Evolutionary conservation across 2,888 invertebrate genomes (phyloP).

Genomic region (Marronus borbonicus): DNA sequence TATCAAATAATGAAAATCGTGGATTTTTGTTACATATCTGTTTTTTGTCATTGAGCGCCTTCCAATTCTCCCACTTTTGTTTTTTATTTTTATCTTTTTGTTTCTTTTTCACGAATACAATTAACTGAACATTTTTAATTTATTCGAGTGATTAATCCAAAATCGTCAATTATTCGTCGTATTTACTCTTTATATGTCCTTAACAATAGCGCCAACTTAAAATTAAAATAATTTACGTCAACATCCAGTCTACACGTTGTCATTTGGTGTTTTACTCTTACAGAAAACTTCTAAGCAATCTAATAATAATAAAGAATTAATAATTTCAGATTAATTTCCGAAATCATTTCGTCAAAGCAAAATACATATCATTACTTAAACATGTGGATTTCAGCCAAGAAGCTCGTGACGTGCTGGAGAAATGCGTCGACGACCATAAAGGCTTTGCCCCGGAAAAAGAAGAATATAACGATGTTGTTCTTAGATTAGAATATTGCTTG

Average conservation of each 20-base stretch:
- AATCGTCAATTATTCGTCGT: no score
- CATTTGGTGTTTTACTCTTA: background rate
- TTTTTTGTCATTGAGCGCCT: no score
- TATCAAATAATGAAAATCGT: background rate
- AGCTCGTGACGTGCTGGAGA: background rate
- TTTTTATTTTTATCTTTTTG: no score
- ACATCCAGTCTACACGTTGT: background rate
- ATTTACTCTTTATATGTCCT: no score
- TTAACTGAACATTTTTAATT: no score
- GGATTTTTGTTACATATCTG: no score
- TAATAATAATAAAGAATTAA: background rate
- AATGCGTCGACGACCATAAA: background rate
- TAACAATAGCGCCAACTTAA: no score
- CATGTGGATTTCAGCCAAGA: background rate
- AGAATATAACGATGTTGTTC: background rate
- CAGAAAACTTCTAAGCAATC: background rate
- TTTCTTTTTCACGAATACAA: no score
- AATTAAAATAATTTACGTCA: background rate
- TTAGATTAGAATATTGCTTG: slow-evolving; percentile 1
- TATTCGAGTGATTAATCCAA: no score
- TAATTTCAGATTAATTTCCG: background rate
- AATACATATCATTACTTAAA: background rate
- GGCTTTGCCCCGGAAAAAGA: background rate
- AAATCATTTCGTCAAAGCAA: background rate
- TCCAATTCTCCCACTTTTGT: no score